A percentile compares a stretch with the other conserved stretches of the same genome.
Conservation (phyloP, 2,113 vertebrate species). For the Gallinago paraguaiae region DNA sequence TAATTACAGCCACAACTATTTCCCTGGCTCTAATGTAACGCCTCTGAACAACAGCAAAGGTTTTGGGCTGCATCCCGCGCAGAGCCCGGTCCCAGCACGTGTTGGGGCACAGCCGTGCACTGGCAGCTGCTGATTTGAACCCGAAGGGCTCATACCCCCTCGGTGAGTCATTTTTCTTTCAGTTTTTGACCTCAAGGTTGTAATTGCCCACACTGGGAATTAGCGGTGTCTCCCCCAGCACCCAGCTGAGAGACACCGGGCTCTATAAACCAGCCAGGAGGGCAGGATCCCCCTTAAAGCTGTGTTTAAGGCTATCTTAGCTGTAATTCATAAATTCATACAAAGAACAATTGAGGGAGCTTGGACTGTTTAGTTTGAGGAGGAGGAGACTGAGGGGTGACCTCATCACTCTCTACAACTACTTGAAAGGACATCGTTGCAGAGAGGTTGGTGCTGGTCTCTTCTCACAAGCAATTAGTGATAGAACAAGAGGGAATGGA, state of each 20-base stretch:
- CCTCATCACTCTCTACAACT: too few relatives aligned
- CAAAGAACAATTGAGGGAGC: too few relatives aligned
- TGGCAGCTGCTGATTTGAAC: not conserved
- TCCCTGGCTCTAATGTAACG: not conserved
- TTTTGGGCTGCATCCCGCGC: not conserved
- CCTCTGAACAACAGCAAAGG: not conserved
- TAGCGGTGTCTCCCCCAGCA: not conserved
- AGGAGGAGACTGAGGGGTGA: too few relatives aligned
- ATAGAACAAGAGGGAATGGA: too few relatives aligned
- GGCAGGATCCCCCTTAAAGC: not conserved
- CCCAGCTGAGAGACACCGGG: not conserved
- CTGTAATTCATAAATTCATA: not conserved
- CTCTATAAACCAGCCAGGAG: not conserved
- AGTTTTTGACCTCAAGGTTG: not conserved
- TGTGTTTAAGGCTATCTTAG: not conserved
- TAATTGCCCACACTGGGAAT: not conserved
- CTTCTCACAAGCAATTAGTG: too few relatives aligned
- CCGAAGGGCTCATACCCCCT: not conserved
- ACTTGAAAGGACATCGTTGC: too few relatives aligned
- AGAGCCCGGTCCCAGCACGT: not conserved
- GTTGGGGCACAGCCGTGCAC: not conserved
- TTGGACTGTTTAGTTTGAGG: too few relatives aligned
- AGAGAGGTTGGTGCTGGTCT: too few relatives aligned
- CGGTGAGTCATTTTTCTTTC: not conserved
- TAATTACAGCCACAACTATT: slow-evolving; percentile 55